Percentiles rank a stretch among this genome's conserved stretches.
phyloP scores from a whole-genome alignment of 1,140 invertebrate genomes.

The Zaprionus taronus region DNA sequence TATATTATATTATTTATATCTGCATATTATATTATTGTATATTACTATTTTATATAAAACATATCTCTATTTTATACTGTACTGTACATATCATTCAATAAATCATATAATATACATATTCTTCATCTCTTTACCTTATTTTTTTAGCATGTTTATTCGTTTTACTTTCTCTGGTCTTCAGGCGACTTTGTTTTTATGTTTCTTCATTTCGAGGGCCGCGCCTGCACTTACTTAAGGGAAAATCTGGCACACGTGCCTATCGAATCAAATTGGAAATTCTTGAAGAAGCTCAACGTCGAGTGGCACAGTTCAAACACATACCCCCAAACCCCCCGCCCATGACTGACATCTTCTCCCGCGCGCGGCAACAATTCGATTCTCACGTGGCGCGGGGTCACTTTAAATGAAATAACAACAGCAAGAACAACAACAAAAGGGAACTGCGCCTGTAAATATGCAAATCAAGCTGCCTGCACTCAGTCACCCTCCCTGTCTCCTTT shows the following conservation, averaged over 20 bases:
- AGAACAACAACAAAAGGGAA: neutral
- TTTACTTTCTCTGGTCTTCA: constrained; percentile 1
- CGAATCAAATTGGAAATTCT: constrained; percentile 52
- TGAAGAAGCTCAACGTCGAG: constrained; percentile 12
- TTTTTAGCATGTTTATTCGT: neutral
- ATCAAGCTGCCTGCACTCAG: constrained; percentile 25
- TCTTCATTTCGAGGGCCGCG: constrained; percentile 10
- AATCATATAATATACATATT: too few species aligned
- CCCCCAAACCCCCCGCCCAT: neutral
- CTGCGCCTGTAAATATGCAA: constrained; percentile 39
- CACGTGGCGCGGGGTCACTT: constrained; percentile 27
- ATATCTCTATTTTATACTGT: too few species aligned
- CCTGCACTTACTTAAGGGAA: constrained; percentile 35
- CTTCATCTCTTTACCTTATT: too few species aligned
- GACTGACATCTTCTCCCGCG: neutral
- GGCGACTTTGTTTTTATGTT: neutral
- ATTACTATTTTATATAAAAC: too few species aligned
- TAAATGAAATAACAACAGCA: constrained; percentile 37
- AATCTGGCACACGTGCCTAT: constrained; percentile 55
- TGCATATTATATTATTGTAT: too few species aligned
- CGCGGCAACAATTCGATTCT: neutral
- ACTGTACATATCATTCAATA: too few species aligned
- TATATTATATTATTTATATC: too few species aligned
- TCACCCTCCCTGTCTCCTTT: neutral
- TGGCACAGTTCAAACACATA: neutral